These are phyloP conservation scores for Eurosta solidaginis DNA, from an alignment of 1,140 invertebrate genomes.

Conservation along the genomic window DNA sequence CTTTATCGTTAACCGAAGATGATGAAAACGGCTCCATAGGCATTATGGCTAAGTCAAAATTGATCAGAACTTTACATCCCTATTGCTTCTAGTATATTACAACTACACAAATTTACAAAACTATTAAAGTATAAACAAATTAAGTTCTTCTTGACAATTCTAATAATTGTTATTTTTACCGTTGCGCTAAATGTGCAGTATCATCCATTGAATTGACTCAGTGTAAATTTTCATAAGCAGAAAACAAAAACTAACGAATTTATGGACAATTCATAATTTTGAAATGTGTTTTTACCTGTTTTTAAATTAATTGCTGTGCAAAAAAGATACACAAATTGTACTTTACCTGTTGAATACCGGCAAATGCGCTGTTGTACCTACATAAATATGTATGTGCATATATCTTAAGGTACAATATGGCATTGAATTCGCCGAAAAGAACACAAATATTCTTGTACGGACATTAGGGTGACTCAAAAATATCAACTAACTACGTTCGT, in stretches of 20 bases:
- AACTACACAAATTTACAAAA: neutral
- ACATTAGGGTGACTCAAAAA: no score
- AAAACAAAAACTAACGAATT: neutral
- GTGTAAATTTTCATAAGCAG: neutral
- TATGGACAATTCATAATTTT: neutral
- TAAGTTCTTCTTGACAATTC: neutral
- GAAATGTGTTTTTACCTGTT: neutral
- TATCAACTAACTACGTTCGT: no score
- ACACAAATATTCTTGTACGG: neutral
- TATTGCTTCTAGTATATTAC: no score
- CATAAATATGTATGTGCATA: neutral
- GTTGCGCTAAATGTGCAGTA: neutral
- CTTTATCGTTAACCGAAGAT: no score
- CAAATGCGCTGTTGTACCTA: neutral
- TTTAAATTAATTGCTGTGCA: slow-evolving; percentile 4
- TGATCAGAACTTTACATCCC: no score
- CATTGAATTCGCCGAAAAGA: neutral
- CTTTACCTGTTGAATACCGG: neutral
- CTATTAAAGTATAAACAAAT: neutral
- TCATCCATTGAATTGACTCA: neutral
- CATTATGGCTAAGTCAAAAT: no score
- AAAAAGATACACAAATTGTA: neutral
- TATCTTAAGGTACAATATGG: neutral
- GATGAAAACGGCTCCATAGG: no score
- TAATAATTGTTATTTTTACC: neutral